phyloP scores from a whole-genome alignment of 2,888 invertebrate species.

The Calliopum simillimum region DNA sequence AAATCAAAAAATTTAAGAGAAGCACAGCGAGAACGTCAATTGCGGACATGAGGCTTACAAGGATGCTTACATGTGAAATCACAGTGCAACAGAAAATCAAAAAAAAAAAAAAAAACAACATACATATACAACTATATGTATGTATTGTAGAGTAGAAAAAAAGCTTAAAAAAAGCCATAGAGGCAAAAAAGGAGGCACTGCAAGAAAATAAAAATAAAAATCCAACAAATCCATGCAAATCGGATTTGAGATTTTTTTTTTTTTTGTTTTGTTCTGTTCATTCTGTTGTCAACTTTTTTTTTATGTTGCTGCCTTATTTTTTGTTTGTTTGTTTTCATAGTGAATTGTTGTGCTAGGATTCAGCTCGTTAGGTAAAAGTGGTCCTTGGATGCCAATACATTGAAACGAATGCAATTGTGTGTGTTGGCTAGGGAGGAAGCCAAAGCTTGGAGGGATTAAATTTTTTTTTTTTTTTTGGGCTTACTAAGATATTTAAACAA shows the following conservation, averaged over 20 bases:
- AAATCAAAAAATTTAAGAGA: neutral
- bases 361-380: constrained; percentile 25
- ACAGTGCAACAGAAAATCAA: constrained; percentile 45
- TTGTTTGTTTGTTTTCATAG: neutral
- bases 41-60: constrained; percentile 63
- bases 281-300: constrained; percentile 4
- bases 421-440: neutral
- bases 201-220: constrained; percentile 22
- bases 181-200: neutral
- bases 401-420: neutral
- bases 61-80: constrained; percentile 64
- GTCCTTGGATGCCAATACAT: constrained; percentile 17
- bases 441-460: too few species aligned
- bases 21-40: constrained; percentile 53
- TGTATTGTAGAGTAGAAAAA: neutral
- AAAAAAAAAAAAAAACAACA: constrained; percentile 21
- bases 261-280: constrained; percentile 40
- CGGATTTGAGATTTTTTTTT: constrained; percentile 62
- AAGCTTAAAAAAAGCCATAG: neutral
- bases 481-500: too few species aligned
- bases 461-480: too few species aligned
- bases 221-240: constrained; percentile 65
- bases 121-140: constrained; percentile 47
- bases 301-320: neutral
- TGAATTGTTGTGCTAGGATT: constrained; percentile 18